Conservation (phyloP, 2,113 vertebrate species). For the mouse (Mus musculus) region GRCm39 chr15:17240001-17240500, state of each 20-base stretch:
- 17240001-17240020: too few species aligned
- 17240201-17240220: too few species aligned
- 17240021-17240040: background rate
- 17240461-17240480: background rate
- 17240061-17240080: background rate
- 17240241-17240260: too few species aligned
- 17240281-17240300: too few species aligned
- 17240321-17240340: too few species aligned
- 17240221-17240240: rapidly evolving
- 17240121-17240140: background rate
- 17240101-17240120: background rate
- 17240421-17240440: background rate
- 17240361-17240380: too few species aligned
- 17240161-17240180: too few species aligned
- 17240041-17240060: rapidly evolving
- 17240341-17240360: too few species aligned
- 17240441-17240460: background rate
- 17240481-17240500: background rate
- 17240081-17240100: background rate
- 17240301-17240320: too few species aligned
- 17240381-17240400: too few species aligned
- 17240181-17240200: too few species aligned
- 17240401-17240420: background rate
- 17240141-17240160: background rate
- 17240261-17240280: too few species aligned